Percentiles rank a stretch among this genome's conserved stretches.
Evolutionary conservation across 2,113 vertebrate species (phyloP).

Genomic region (Mobula hypostoma): DNA sequence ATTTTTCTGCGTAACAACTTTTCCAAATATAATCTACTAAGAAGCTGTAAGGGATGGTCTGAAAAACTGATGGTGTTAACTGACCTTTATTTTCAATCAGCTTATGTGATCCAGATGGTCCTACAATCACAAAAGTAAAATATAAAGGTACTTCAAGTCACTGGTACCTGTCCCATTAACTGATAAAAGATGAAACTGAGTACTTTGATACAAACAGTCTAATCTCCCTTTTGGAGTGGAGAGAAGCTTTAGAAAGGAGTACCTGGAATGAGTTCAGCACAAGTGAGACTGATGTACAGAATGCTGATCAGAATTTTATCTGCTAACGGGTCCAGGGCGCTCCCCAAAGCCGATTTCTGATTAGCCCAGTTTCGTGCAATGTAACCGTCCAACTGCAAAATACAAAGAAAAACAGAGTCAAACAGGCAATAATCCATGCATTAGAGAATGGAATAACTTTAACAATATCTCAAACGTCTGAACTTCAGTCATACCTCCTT

Average conservation of each 20-base stretch:
- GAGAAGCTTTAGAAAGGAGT: conserved; percentile 39
- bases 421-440: background rate
- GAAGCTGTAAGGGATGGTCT: background rate
- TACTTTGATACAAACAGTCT: background rate
- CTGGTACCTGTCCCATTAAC: background rate
- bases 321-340: conserved; percentile 90
- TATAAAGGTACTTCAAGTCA: background rate
- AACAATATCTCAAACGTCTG: background rate
- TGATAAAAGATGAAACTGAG: background rate
- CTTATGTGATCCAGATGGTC: background rate
- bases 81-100: background rate
- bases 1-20: too few relatives aligned
- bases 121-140: background rate
- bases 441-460: background rate
- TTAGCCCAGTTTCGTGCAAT: conserved; percentile 93
- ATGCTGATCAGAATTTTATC: conserved; percentile 97
- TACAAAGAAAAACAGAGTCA: background rate
- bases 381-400: conserved; percentile 83
- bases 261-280: conserved; percentile 92
- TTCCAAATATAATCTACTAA: background rate
- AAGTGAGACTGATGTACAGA: conserved; percentile 88
- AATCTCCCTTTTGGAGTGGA: background rate
- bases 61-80: background rate
- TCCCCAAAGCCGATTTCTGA: conserved; percentile 93
- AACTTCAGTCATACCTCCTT: background rate